phyloP scores from a whole-genome alignment of 2,888 invertebrate genomes.

The Drosophila greeni region DNA sequence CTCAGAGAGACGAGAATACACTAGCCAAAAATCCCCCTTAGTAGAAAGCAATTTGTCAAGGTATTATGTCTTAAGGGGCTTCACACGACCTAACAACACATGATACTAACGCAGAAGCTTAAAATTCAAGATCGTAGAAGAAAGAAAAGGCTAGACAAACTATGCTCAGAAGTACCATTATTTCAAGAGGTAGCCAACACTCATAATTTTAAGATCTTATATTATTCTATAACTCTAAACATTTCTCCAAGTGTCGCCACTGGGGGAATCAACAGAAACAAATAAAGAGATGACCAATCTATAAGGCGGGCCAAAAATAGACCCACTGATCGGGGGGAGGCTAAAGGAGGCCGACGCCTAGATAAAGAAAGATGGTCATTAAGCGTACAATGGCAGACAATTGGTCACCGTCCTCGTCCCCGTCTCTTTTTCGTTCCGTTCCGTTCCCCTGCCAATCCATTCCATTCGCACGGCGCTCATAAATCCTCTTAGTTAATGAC shows the following conservation, averaged over 20 bases:
- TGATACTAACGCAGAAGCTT: not conserved
- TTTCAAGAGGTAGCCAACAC: not conserved
- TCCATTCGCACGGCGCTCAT: conserved; percentile 57
- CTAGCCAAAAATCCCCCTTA: not conserved
- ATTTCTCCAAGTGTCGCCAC: conserved; percentile 2
- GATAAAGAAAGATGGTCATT: conserved; percentile 47
- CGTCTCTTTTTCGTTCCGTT: conserved; percentile 2
- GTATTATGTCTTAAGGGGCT: not conserved
- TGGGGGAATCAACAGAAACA: conserved; percentile 12
- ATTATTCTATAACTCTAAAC: too few species aligned
- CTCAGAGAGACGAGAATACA: conserved; percentile 5
- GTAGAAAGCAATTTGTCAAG: not conserved
- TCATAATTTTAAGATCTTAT: too few species aligned
- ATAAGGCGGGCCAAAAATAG: conserved; percentile 58
- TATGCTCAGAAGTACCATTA: not conserved
- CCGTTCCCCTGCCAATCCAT: conserved; percentile 3
- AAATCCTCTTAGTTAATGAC: conserved; percentile 72
- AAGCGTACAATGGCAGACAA: conserved; percentile 58
- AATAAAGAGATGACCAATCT: conserved; percentile 30
- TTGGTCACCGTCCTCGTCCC: conserved; percentile 59
- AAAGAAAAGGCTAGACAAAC: not conserved
- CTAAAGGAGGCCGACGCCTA: conserved; percentile 16
- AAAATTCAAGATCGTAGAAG: not conserved
- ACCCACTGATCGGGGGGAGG: conserved; percentile 27
- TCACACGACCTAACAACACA: not conserved